Percentiles rank a stretch among this genome's conserved stretches.
phyloP scores from a whole-genome alignment of 2,888 invertebrate species.

The Diarsia brunnea region DNA sequence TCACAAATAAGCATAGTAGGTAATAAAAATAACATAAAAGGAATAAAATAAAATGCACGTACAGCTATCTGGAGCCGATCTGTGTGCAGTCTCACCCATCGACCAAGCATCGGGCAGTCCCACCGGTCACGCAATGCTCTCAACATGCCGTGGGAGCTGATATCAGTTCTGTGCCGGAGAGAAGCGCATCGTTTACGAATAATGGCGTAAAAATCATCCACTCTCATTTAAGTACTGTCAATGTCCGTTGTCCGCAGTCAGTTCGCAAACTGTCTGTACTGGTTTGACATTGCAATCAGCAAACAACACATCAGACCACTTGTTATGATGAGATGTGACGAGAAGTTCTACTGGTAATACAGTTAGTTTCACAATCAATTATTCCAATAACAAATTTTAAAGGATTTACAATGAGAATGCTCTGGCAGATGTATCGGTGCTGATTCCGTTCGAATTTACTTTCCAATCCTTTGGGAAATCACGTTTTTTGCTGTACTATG shows the following conservation, averaged over 20 bases:
- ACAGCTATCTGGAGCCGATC: too few relatives aligned
- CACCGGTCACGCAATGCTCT: too few relatives aligned
- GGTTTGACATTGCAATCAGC: not conserved
- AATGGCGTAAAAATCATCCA: too few relatives aligned
- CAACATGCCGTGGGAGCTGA: too few relatives aligned
- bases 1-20: too few relatives aligned
- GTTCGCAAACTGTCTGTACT: not conserved
- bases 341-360: not conserved
- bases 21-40: too few relatives aligned
- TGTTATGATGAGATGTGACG: not conserved
- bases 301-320: not conserved
- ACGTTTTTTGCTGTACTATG: slow-evolving; percentile 12
- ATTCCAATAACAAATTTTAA: slow-evolving; percentile 4
- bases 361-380: slow-evolving; percentile 1
- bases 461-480: slow-evolving; percentile 43
- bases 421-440: not conserved
- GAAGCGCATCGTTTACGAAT: too few relatives aligned
- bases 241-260: not conserved
- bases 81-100: too few relatives aligned
- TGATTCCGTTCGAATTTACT: slow-evolving; percentile 44
- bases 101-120: too few relatives aligned
- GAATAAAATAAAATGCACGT: too few relatives aligned
- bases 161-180: too few relatives aligned
- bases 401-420: slow-evolving; percentile 10
- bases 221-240: too few relatives aligned